These are phyloP conservation scores for Macrostomum lignano DNA, from an alignment of 1,140 invertebrate genomes.

Conservation along the genomic window DNA sequence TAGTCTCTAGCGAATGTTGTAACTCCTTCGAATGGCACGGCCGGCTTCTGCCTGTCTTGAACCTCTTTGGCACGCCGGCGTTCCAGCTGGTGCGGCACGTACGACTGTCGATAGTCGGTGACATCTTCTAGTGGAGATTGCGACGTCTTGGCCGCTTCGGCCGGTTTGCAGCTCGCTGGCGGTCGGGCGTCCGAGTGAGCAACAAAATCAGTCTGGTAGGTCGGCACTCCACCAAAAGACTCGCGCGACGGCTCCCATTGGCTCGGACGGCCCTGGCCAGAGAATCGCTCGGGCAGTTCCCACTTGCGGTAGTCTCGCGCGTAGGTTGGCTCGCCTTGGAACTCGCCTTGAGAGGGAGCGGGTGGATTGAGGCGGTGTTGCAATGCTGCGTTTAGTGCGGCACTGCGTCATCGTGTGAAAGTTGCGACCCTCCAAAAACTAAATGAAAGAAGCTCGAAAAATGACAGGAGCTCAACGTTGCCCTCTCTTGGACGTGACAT, in stretches of 20 bases:
- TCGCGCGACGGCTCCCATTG: conserved; percentile 16
- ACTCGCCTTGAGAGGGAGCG: too few species aligned
- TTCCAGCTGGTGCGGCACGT: conserved; percentile 16
- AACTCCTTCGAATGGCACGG: conserved; percentile 17
- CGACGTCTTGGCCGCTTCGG: conserved; percentile 14
- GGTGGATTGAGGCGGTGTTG: too few species aligned
- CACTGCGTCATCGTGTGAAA: too few species aligned
- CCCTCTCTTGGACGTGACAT: too few species aligned
- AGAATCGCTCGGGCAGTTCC: conserved; percentile 11
- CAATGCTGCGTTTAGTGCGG: too few species aligned
- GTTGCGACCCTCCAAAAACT: too few species aligned
- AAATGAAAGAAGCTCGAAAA: too few species aligned
- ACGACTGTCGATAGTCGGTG: conserved; percentile 21
- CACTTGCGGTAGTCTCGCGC: conserved; percentile 25
- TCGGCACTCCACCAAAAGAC: conserved; percentile 19
- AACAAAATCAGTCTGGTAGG: conserved; percentile 18
- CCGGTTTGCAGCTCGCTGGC: conserved; percentile 15
- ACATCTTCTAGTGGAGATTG: conserved; percentile 19
- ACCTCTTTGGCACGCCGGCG: conserved; percentile 11
- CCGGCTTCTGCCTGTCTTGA: conserved; percentile 10
- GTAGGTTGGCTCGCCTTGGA: conserved; percentile 28
- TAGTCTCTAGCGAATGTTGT: conserved; percentile 23
- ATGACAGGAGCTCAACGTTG: too few species aligned
- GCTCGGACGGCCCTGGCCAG: conserved; percentile 8
- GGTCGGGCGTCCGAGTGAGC: conserved; percentile 12